Evolutionary conservation across 2,888 invertebrate species (phyloP), one percentile per base, ranked within the genome.

Genomic region (Cheilosia vulpina): DNA sequence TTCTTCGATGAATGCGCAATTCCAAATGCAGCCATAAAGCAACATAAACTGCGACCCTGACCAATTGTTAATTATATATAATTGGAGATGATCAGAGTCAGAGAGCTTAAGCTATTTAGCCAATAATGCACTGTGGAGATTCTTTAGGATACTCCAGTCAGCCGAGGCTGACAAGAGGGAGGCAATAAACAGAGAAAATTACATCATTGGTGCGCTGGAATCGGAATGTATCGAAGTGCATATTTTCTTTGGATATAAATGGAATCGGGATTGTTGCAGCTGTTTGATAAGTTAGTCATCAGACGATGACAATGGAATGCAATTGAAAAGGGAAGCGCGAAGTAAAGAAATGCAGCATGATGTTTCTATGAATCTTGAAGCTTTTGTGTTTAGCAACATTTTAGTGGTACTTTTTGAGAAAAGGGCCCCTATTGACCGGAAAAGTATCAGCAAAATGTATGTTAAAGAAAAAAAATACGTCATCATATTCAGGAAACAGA

Each of bases 61-160:
- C 47, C 73, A 79, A 80, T 80, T 71, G 75, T 41, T 85, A 77
- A 85, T 85, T 81, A 71, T 47, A 52, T 72, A 72, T 85, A 85
- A 85, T 85, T 81, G 66, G 62, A 77, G 76, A 77, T 73, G 85
- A 85, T 85, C 71, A 55, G 31, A 65, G 50, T 85, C 71, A 50
- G 31, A 69, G 60, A 81, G 81, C 62, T 77, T 72, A 68, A 68
- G 58, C 60, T 68, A 63, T 38, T 58, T 50, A 75, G 43, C 38
- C 66, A 52, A 58, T 76, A 62, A 66, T 66, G 77, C 72, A 81
- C 81, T 47, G 43, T 76, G 72, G 38, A 57, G 41, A 85, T 85
- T 72, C 55, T 76, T 68, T 24, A 50, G 50, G 34, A 21, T 38
- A 38, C 31, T 21, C 19, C 45, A 45, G 24, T 34, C 34, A 19